Evolutionary conservation across 2,888 invertebrate genomes (phyloP).

Genomic region (Parnassius smintheus): DNA sequence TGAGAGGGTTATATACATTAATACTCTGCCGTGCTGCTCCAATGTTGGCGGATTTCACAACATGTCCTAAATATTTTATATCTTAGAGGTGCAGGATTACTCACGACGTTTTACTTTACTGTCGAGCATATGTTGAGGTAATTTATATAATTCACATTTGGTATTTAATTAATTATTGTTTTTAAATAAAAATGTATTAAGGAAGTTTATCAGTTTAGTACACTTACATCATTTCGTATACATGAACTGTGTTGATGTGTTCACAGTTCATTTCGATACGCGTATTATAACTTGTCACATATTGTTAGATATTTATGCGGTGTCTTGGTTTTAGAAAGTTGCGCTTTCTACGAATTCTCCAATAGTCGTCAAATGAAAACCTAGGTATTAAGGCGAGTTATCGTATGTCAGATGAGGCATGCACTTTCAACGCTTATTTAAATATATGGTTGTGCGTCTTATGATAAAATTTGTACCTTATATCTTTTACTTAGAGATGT

Average conservation of each 20-base stretch:
- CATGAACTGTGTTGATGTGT: not conserved
- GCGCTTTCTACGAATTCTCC: slow-evolving; percentile 55
- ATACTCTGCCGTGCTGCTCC: too few species aligned
- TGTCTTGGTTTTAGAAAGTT: slow-evolving; percentile 57
- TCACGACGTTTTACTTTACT: too few species aligned
- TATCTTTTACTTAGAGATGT: slow-evolving; percentile 34
- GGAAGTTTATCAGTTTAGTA: too few species aligned
- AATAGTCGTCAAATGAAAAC: slow-evolving; percentile 55
- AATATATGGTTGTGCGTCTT: slow-evolving; percentile 28
- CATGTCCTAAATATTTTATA: too few species aligned
- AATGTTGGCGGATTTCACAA: too few species aligned
- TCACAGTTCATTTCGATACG: slow-evolving; percentile 16
- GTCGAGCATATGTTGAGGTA: too few species aligned
- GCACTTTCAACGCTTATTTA: slow-evolving; percentile 50
- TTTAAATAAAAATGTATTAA: too few species aligned
- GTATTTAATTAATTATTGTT: too few species aligned
- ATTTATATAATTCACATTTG: too few species aligned
- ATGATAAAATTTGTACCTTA: slow-evolving; percentile 40
- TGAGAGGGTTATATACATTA: too few species aligned
- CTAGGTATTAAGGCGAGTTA: slow-evolving; percentile 39
- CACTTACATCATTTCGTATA: too few species aligned
- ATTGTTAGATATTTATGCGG: slow-evolving; percentile 18
- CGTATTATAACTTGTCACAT: slow-evolving; percentile 14
- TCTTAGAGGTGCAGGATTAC: too few species aligned
- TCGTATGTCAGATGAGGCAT: slow-evolving; percentile 61